These are phyloP conservation scores for Carapus acus DNA, from an alignment of 2,797 vertebrate species.

Conservation along the genomic window DNA sequence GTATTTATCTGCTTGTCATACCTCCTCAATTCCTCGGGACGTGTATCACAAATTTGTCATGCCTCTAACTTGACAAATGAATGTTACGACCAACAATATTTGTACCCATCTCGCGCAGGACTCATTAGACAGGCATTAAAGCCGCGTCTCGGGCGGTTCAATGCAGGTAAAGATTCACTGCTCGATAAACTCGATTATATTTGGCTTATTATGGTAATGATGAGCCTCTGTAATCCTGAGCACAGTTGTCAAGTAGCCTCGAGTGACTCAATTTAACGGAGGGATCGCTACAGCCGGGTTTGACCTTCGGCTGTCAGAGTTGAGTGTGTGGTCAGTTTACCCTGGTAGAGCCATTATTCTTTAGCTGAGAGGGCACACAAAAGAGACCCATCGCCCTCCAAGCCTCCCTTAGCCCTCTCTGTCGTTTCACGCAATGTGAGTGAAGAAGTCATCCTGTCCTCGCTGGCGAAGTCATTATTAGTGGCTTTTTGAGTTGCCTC, in stretches of 20 bases:
- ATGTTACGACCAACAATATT: no score
- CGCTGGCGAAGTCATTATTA: constrained; percentile 22
- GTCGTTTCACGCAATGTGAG: constrained; percentile 18
- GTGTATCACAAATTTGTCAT: no score
- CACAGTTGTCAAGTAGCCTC: constrained; percentile 31
- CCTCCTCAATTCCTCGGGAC: no score
- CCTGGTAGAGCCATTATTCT: constrained; percentile 58
- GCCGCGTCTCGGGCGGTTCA: no score
- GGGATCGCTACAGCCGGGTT: constrained; percentile 58
- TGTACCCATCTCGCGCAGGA: no score
- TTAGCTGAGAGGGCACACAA: constrained; percentile 39
- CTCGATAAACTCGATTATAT: constrained; percentile 29
- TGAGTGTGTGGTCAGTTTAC: constrained; percentile 62
- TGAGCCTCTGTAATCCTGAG: constrained; percentile 35
- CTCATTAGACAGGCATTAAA: no score
- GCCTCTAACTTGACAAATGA: no score
- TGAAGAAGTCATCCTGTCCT: constrained; percentile 22
- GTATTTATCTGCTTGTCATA: no score
- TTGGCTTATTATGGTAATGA: constrained; percentile 19
- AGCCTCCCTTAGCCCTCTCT: constrained; percentile 21
- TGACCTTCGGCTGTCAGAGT: constrained; percentile 56
- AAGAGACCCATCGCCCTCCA: constrained; percentile 36
- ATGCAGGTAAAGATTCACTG: no score
- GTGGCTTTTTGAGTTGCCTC: constrained; percentile 19
- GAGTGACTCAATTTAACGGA: constrained; percentile 49